Evolutionary conservation across 2,797 vertebrate genomes (phyloP), one percentile per base, ranked within the genome.

Genomic region (Diglossa cyanea): DNA sequence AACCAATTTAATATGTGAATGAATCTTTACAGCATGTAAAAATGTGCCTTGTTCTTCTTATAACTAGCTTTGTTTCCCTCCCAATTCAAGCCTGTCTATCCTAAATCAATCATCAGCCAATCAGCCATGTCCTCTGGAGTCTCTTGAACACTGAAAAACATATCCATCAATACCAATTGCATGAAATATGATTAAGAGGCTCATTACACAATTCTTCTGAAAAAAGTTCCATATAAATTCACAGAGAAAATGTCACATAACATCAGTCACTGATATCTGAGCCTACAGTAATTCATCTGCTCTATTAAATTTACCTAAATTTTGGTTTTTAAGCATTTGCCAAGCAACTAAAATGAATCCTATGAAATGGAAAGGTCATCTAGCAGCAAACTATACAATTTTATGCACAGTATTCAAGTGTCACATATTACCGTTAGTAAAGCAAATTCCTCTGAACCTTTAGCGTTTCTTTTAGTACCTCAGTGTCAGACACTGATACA

Each of bases 151-250:
- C 79, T 78, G 88, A 86, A 95, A 95, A 96, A 88, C 54, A 81
- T 21, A 96, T 90, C 88, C 81, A 86, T 94, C 94, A 87, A 94
- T 82, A 96, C 15, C 71, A 85, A 66, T 17, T 44, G 51, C 63
- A 50, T 53, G 28, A 87, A 90, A 86, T 76, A 81, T 79, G 90
- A 95, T 95, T 95, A 90, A 94, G 67, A 92, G 77, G 71, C 80
- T 94, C 61, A 82, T 95, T 92, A 95, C 16, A 50, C 7, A 51
- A 92, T 66, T 87, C 74, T 90, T 82, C 80, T 85, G 67, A 77
- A 79, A 81, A 72, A 92, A 82, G 57, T 93, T 92, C 80, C 57
- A 75, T 30, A 93, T 51, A 91, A 95, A 96, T 87, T 89, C 60
- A 45, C 63, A 71, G 30, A 30, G 72, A 92, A 95, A 96, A 93